phyloP scores from a whole-genome alignment of 53 echinoderm and acorn worm species.

The Antedon mediterranea region DNA sequence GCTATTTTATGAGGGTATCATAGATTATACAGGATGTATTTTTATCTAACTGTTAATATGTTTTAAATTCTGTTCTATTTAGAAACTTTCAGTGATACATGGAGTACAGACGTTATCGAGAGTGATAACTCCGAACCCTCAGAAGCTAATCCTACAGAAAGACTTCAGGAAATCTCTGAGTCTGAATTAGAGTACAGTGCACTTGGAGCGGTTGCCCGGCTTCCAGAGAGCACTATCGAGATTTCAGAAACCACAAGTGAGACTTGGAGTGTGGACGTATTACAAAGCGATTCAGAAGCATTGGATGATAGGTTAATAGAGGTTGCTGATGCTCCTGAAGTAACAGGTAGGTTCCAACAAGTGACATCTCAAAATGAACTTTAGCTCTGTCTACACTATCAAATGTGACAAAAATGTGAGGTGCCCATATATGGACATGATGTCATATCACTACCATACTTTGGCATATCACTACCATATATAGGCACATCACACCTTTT shows the following conservation, averaged over 20 bases:
- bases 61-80: background rate
- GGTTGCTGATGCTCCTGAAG: slow-evolving; percentile 1
- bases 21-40: too few species aligned
- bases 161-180: slow-evolving; percentile 94
- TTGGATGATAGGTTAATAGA: slow-evolving; percentile 25
- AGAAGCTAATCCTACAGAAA: slow-evolving; percentile 74
- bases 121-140: slow-evolving; percentile 84
- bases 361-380: too few species aligned
- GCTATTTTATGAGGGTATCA: too few species aligned
- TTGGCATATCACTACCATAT: too few species aligned
- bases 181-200: slow-evolving; percentile 40
- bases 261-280: slow-evolving; percentile 95
- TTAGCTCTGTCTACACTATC: too few species aligned
- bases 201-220: slow-evolving; percentile 6
- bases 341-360: background rate
- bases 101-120: slow-evolving; percentile 93
- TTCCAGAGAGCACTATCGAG: slow-evolving; percentile 18
- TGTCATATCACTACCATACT: too few species aligned
- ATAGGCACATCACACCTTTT: too few species aligned
- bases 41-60: too few species aligned
- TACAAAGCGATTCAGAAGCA: slow-evolving; percentile 78
- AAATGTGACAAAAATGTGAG: too few species aligned
- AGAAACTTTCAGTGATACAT: slow-evolving; percentile 83
- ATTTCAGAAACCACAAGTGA: slow-evolving; percentile 84
- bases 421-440: too few species aligned